Percentiles rank a stretch among this genome's conserved stretches.
Evolutionary conservation across 2,888 invertebrate genomes (phyloP).

Genomic region (Chalcis sispes): DNA sequence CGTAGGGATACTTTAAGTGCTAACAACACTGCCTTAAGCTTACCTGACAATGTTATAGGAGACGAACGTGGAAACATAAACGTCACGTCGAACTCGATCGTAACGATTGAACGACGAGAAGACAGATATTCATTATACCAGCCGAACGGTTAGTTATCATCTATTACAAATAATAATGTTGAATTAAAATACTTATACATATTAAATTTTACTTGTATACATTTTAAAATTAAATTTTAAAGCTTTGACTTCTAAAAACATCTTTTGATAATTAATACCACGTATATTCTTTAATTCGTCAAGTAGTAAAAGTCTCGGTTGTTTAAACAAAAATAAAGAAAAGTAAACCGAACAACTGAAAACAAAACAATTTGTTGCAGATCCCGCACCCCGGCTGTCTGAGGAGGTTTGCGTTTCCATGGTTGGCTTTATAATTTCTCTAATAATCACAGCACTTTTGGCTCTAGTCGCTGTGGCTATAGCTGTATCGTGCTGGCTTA

Average conservation of each 20-base stretch:
- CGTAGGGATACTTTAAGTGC: slow-evolving; percentile 83
- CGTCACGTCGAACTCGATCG: slow-evolving; percentile 93
- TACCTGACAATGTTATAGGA: slow-evolving; percentile 77
- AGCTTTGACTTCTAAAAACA: not conserved
- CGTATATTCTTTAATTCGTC: no score
- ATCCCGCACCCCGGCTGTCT: slow-evolving; percentile 78
- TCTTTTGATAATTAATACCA: not conserved
- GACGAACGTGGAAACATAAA: slow-evolving; percentile 92
- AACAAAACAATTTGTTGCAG: slow-evolving; percentile 76
- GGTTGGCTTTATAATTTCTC: slow-evolving; percentile 93
- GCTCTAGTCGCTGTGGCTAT: slow-evolving; percentile 96
- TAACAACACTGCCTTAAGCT: slow-evolving; percentile 80
- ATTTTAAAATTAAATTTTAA: not conserved
- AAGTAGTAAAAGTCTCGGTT: not conserved
- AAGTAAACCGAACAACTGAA: slow-evolving; percentile 4
- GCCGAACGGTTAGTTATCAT: slow-evolving; percentile 81
- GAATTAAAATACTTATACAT: no score
- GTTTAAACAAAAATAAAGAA: slow-evolving; percentile 6
- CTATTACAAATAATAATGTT: not conserved
- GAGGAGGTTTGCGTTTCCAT: slow-evolving; percentile 96
- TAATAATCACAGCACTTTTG: slow-evolving; percentile 93
- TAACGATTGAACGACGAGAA: slow-evolving; percentile 91
- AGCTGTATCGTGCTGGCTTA: slow-evolving; percentile 96
- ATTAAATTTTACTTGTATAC: no score
- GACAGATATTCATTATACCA: slow-evolving; percentile 86